phyloP scores from a whole-genome alignment of 2,113 vertebrate species.

The Monopterus albus region DNA sequence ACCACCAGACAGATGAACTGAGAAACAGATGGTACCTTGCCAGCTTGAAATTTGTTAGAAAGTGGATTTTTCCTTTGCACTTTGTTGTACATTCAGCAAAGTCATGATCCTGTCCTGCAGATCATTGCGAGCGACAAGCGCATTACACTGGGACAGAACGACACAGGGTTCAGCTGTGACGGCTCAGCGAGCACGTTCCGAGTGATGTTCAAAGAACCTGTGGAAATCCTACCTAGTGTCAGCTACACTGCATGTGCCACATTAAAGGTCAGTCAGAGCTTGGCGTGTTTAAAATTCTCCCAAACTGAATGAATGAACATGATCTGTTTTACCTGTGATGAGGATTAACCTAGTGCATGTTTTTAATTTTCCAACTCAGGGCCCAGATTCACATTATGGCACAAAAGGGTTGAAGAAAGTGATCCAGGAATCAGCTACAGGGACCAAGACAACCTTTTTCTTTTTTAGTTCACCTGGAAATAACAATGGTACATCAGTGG shows the following conservation, averaged over 20 bases:
- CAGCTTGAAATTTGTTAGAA: too few relatives aligned
- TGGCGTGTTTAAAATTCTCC: neutral
- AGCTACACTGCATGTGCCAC: slow-evolving; percentile 96
- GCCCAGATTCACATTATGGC: slow-evolving; percentile 95
- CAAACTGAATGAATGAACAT: neutral
- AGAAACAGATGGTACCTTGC: neutral
- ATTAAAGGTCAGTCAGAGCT: slow-evolving; percentile 82
- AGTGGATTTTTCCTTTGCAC: too few relatives aligned
- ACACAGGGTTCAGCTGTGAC: slow-evolving; percentile 95
- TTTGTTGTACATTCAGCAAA: neutral
- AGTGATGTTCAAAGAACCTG: slow-evolving; percentile 95
- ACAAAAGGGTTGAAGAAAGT: slow-evolving; percentile 95
- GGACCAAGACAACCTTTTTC: slow-evolving; percentile 92
- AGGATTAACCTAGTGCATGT: neutral
- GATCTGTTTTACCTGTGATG: neutral
- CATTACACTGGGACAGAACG: slow-evolving; percentile 90
- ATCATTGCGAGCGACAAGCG: slow-evolving; percentile 95
- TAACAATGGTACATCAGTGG: slow-evolving; percentile 95
- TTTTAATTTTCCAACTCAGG: slow-evolving; percentile 72
- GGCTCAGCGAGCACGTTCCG: slow-evolving; percentile 92
- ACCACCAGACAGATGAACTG: neutral
- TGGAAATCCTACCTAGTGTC: slow-evolving; percentile 91
- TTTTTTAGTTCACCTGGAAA: slow-evolving; percentile 95
- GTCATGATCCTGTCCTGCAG: slow-evolving; percentile 66
- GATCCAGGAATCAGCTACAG: slow-evolving; percentile 86